Conservation (phyloP, 2,113 vertebrate species). For the Platysternon megacephalum region DNA sequence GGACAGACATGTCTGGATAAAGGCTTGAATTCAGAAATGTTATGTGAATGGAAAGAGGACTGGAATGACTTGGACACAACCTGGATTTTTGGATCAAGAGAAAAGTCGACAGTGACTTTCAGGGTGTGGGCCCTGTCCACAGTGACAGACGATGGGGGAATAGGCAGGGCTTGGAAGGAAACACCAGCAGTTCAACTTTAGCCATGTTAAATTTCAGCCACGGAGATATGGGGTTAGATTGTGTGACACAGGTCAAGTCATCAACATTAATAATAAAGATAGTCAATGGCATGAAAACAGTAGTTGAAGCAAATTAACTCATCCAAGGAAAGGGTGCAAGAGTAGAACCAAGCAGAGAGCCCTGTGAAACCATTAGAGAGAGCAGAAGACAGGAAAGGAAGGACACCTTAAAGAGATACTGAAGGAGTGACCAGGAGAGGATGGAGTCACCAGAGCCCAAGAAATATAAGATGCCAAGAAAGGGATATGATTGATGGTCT, state of each 20-base stretch:
- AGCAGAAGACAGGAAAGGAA: background rate
- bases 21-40: background rate
- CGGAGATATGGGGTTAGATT: background rate
- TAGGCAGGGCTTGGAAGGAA: background rate
- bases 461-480: background rate
- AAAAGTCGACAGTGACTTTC: background rate
- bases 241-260: background rate
- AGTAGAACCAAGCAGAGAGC: background rate
- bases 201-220: background rate
- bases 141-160: background rate
- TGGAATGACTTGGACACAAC: background rate
- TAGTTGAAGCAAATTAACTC: background rate
- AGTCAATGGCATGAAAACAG: background rate
- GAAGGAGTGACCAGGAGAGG: background rate
- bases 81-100: background rate
- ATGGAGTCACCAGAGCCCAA: background rate
- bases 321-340: background rate
- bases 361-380: background rate
- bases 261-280: background rate
- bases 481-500: background rate
- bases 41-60: background rate
- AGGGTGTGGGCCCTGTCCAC: background rate
- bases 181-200: background rate
- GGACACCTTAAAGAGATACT: accelerated
- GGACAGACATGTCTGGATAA: background rate